These are phyloP conservation scores for Syrista parreyssii DNA, from an alignment of 2,888 invertebrate species.

Conservation along the genomic window DNA sequence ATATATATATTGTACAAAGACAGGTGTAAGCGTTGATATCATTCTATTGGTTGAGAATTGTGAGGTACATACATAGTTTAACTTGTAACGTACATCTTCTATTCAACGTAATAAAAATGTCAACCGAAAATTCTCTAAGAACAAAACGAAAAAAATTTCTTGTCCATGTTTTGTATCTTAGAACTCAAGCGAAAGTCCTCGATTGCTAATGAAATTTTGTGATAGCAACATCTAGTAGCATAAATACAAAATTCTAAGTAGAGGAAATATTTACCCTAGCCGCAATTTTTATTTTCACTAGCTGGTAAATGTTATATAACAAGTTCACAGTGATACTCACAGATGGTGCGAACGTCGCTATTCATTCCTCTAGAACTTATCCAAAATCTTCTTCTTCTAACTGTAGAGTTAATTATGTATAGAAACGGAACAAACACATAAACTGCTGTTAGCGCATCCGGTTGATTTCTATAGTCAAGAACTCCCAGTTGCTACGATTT, in stretches of 20 bases:
- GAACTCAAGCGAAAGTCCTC: neutral
- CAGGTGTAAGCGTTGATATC: no score
- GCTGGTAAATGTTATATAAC: neutral
- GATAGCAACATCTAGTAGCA: neutral
- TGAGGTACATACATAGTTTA: no score
- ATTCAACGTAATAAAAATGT: no score
- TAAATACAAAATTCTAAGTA: neutral
- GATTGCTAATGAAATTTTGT: neutral
- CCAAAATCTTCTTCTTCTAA: neutral
- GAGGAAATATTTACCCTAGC: neutral
- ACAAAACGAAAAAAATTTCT: no score
- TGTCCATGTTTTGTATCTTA: neutral
- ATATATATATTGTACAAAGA: no score
- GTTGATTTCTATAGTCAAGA: no score
- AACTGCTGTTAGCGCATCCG: no score
- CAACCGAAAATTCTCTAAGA: no score
- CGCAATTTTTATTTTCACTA: neutral
- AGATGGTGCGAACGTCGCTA: neutral
- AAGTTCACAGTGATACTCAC: neutral
- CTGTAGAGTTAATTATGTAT: neutral
- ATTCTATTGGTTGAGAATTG: no score
- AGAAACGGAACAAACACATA: no score
- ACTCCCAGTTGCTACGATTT: no score
- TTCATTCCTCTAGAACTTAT: neutral
- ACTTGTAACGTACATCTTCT: no score